phyloP scores from a whole-genome alignment of 1,140 invertebrate species.

The Nasonia longicornis region DNA sequence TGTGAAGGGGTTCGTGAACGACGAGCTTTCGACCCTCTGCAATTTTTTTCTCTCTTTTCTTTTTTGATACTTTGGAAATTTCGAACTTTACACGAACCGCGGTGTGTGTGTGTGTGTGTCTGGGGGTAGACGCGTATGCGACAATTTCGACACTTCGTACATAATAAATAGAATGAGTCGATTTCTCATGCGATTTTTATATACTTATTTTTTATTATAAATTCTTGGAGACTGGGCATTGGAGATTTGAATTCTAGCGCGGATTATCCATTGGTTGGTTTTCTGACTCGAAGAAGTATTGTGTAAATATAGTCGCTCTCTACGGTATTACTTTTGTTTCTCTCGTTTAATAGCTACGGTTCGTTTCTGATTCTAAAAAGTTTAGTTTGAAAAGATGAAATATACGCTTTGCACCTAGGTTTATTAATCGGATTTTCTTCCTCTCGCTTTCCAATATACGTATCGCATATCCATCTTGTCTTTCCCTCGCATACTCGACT shows the following conservation, averaged over 20 bases:
- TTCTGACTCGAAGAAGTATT: constrained; percentile 59
- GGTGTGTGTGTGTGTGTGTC: not conserved
- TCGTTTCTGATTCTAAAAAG: constrained; percentile 66
- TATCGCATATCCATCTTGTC: not conserved
- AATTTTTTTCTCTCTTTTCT: constrained; percentile 12
- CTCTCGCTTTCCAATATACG: constrained; percentile 45
- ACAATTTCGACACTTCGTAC: constrained; percentile 53
- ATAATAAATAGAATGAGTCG: constrained; percentile 29
- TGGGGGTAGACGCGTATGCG: not conserved
- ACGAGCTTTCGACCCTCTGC: constrained; percentile 18
- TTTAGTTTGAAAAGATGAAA: constrained; percentile 66
- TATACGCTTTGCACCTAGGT: constrained; percentile 51
- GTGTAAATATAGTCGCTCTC: constrained; percentile 50
- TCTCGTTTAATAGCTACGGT: constrained; percentile 56
- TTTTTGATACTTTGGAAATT: not conserved
- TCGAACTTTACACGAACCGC: not conserved
- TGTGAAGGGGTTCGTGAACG: constrained; percentile 41
- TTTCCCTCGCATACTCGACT: constrained; percentile 11
- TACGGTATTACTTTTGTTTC: constrained; percentile 49
- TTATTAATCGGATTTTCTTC: constrained; percentile 33
- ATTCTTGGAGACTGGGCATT: constrained; percentile 58
- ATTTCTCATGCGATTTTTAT: constrained; percentile 42
- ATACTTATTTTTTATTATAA: constrained; percentile 38
- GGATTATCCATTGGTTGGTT: constrained; percentile 53
- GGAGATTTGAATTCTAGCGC: constrained; percentile 61